Percentiles rank a stretch among this genome's conserved stretches.
phyloP scores from a whole-genome alignment of 2,113 vertebrate genomes.

The Corydoras maculifer region DNA sequence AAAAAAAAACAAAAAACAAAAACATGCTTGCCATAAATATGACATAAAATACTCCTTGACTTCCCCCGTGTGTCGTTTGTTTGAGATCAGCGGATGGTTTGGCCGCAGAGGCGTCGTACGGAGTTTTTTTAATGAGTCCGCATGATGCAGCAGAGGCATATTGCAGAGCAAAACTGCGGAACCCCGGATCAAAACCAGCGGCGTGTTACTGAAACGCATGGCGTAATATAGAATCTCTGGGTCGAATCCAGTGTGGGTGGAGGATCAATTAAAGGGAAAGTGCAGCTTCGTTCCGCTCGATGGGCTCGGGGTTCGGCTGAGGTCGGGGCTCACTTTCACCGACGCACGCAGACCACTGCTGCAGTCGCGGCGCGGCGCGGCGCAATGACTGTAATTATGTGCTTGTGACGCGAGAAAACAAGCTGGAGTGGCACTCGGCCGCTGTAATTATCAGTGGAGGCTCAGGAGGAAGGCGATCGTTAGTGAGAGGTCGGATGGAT shows the following conservation, averaged over 20 bases:
- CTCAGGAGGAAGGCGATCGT: background rate
- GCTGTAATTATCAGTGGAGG: conserved; percentile 17
- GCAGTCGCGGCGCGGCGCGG: background rate
- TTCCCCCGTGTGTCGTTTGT: conserved; percentile 8
- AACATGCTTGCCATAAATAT: conserved; percentile 51
- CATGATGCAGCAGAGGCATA: no score
- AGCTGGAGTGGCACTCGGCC: conserved; percentile 9
- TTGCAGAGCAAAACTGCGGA: no score
- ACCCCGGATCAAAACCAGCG: no score
- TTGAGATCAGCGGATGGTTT: background rate
- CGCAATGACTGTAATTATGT: conserved; percentile 25
- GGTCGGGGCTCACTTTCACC: background rate
- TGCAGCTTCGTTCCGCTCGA: background rate
- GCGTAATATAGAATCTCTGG: no score
- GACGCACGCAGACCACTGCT: background rate
- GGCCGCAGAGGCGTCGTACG: no score
- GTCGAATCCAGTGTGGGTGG: no score
- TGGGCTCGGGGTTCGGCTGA: background rate
- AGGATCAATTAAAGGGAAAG: no score
- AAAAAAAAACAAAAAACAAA: conserved; percentile 17
- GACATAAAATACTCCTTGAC: conserved; percentile 52
- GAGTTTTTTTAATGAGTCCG: no score
- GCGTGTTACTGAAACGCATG: no score
- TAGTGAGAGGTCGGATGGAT: conserved; percentile 1
- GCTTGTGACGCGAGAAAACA: conserved; percentile 4